phyloP scores from a whole-genome alignment of 2,113 vertebrate genomes.

The Sterna hirundo region DNA sequence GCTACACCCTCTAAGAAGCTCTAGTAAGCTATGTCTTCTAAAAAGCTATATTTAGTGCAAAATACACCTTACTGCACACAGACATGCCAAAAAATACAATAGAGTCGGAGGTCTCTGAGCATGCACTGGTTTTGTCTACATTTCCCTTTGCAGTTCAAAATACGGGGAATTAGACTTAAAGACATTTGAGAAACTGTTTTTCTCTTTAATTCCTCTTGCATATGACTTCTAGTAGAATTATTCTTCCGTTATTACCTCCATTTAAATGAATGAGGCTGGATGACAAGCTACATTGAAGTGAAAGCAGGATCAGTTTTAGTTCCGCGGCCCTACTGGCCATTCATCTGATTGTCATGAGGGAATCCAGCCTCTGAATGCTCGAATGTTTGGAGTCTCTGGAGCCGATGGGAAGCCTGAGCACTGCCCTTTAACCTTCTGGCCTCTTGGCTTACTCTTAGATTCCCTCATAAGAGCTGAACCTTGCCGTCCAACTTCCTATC shows the following conservation, averaged over 20 bases:
- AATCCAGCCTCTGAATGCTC: slow-evolving; percentile 22
- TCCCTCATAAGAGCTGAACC: slow-evolving; percentile 24
- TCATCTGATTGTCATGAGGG: slow-evolving; percentile 24
- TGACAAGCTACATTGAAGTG: not conserved
- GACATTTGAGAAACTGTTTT: not conserved
- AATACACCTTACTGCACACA: not conserved
- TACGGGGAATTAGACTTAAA: not conserved
- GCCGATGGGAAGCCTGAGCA: not conserved
- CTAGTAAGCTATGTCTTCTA: not conserved
- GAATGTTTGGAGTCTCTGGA: slow-evolving; percentile 18
- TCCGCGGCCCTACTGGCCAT: not conserved
- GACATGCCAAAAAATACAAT: not conserved
- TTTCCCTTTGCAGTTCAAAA: not conserved
- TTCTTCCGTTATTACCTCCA: not conserved
- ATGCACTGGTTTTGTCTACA: not conserved
- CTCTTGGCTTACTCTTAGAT: slow-evolving; percentile 40
- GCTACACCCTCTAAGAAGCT: not conserved
- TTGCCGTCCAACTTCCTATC: slow-evolving; percentile 44
- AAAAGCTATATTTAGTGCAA: not conserved
- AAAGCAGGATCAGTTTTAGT: not conserved
- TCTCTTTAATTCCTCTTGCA: not conserved
- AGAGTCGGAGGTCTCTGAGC: not conserved
- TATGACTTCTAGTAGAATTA: not conserved
- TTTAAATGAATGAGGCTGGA: not conserved
- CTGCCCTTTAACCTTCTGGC: slow-evolving; percentile 58